Conservation (phyloP, 2,888 invertebrate genomes). For the Hypomecis punctinalis region DNA sequence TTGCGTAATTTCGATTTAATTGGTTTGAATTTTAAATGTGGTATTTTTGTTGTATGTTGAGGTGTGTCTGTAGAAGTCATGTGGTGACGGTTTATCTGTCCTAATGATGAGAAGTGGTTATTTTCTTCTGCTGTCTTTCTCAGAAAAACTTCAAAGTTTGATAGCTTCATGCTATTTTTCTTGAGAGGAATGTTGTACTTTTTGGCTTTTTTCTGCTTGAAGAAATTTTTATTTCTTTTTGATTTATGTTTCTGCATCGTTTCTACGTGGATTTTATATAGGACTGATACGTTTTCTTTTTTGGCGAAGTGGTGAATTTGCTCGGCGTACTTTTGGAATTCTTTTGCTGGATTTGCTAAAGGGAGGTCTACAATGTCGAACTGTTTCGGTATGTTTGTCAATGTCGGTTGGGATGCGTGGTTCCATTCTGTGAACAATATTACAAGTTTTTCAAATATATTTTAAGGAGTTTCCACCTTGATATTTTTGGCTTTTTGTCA, state of each 20-base stretch:
- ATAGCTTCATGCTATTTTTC: constrained; percentile 73
- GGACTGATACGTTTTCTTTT: constrained; percentile 59
- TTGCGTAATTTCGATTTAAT: constrained; percentile 61
- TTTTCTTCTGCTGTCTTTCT: constrained; percentile 64
- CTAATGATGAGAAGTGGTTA: constrained; percentile 42
- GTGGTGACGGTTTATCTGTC: constrained; percentile 41
- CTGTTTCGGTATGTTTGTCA: constrained; percentile 62
- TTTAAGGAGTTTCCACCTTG: neutral
- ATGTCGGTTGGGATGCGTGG: constrained; percentile 48
- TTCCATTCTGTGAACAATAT: constrained; percentile 46
- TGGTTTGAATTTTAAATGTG: constrained; percentile 69
- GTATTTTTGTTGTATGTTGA: constrained; percentile 53
- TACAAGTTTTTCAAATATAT: neutral
- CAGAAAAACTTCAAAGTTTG: constrained; percentile 68
- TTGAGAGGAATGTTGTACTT: constrained; percentile 75
- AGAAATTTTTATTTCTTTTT: constrained; percentile 45
- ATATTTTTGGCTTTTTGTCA: too few species aligned
- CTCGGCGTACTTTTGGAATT: constrained; percentile 62
- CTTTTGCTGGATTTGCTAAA: constrained; percentile 45
- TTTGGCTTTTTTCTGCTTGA: constrained; percentile 59
- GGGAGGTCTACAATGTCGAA: constrained; percentile 61
- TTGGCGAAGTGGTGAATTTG: constrained; percentile 62
- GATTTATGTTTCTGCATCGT: constrained; percentile 44
- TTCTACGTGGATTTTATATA: constrained; percentile 69
- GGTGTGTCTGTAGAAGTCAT: constrained; percentile 47